phyloP scores from a whole-genome alignment of 2,113 vertebrate species.

The Hippotragus niger region DNA sequence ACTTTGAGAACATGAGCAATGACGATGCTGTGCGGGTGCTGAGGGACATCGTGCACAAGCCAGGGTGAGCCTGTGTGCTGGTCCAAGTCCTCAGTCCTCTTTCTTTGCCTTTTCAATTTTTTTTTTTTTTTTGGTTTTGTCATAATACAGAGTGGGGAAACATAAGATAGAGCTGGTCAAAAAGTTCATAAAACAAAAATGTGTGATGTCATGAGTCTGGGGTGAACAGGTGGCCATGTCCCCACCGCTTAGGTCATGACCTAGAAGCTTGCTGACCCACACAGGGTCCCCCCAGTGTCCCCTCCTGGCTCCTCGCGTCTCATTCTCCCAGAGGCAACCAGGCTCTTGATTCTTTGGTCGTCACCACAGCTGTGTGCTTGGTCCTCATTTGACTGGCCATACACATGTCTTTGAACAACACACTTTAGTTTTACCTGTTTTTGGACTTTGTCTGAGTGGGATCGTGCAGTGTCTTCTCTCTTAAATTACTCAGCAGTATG shows the following conservation, averaged over 20 bases:
- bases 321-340: background rate
- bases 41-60: constrained; percentile 92
- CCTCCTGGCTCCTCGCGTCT: background rate
- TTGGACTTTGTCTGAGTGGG: background rate
- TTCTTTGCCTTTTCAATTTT: background rate
- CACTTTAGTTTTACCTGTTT: background rate
- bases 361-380: background rate
- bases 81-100: background rate
- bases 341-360: background rate
- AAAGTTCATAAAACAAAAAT: background rate
- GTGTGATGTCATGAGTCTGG: fast-evolving
- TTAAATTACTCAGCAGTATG: background rate
- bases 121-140: background rate
- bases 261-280: background rate
- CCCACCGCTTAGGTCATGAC: background rate
- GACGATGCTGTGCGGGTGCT: constrained; percentile 91
- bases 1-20: constrained; percentile 95
- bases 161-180: background rate
- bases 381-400: background rate
- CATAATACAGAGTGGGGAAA: background rate
- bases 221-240: fast-evolving
- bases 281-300: background rate
- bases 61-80: constrained; percentile 81
- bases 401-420: background rate
- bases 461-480: background rate